Evolutionary conservation across 53 echinoderm and acorn worm genomes (phyloP), one percentile per base, ranked within the genome.

Genomic region (Patiria pectinifera): DNA sequence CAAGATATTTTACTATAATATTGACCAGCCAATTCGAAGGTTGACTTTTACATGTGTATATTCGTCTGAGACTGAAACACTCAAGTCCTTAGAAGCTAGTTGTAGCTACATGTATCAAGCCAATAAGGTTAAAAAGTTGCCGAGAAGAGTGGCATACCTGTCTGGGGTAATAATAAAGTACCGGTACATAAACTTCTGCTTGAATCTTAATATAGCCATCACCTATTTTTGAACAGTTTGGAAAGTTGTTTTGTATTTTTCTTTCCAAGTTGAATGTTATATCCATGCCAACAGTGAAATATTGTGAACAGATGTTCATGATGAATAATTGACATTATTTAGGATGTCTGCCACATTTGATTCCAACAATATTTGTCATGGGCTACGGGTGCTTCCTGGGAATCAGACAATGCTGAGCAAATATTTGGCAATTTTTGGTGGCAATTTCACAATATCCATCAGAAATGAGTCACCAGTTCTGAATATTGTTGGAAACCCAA

Each of bases 341-440:
- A 86, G 86, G 86, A 86, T 86, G 86, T 86, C 71, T 48, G 74
- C 86, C 58, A 49, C 6, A 23, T 86, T 86, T 71, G 86, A 86
- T 53, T 86, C 62, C 45, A 71, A 86, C 74, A 86, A 86, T 86
- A 48, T 74, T 22, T 71, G 71, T 86, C 71, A 71, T 18, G 15
- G 45, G 15, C 63, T 26, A 19, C 35, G 0, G 35, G 35, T 35
- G 35, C 66, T 62, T 69, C 85, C 85, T 63, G 85, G 23, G 66
- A 69, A 18, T 18, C 85, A 63, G 21, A 85, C 70, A 85, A 85
- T 59, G 46, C 43, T 26, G 5, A 18, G 13, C 19, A 45, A 45
- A 85, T 70, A 85, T 85, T 85, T 69, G 12, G 69, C 85, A 85
- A 85, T 84, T 66, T 45, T 84, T 44, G 11, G 35, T 46, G 6